Conservation (phyloP, 1,140 invertebrate genomes). For the Steinernema khuongi region DNA sequence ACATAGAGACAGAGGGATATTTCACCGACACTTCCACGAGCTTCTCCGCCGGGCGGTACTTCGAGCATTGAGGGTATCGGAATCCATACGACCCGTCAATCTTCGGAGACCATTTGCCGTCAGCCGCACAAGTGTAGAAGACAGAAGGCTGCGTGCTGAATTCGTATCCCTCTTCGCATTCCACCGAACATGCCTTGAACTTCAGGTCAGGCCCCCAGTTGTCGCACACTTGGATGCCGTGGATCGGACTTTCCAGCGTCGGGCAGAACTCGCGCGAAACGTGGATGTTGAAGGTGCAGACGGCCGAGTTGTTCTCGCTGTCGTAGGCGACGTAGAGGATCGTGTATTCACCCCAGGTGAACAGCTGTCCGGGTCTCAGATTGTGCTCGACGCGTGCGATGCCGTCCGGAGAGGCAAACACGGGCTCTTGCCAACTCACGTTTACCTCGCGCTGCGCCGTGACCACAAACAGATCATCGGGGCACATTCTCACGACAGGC, state of each 20-base stretch:
- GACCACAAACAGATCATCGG: constrained; percentile 85
- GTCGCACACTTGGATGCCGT: constrained; percentile 80
- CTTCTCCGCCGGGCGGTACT: constrained; percentile 43
- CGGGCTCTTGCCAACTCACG: constrained; percentile 87
- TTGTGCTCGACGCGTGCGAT: constrained; percentile 78
- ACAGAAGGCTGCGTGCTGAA: constrained; percentile 84
- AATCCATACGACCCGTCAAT: constrained; percentile 65
- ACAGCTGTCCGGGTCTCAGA: constrained; percentile 79
- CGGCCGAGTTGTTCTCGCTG: constrained; percentile 79
- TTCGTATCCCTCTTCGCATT: constrained; percentile 75
- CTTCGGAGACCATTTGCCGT: constrained; percentile 89
- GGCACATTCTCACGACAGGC: constrained; percentile 79
- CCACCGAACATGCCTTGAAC: constrained; percentile 80
- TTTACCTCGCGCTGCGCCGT: constrained; percentile 82
- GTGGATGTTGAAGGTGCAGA: constrained; percentile 87
- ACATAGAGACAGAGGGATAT: constrained; percentile 49
- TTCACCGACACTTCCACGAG: constrained; percentile 43
- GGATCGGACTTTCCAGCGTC: constrained; percentile 75
- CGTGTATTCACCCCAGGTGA: constrained; percentile 84
- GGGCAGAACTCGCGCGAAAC: constrained; percentile 72
- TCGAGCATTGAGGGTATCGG: constrained; percentile 56
- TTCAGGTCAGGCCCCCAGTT: constrained; percentile 92
- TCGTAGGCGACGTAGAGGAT: constrained; percentile 89
- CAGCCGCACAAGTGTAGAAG: constrained; percentile 90
- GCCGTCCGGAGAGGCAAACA: constrained; percentile 74